These are phyloP conservation scores for Mastomys coucha DNA, from an alignment of 2,113 vertebrate genomes.

Conservation along the genomic window DNA sequence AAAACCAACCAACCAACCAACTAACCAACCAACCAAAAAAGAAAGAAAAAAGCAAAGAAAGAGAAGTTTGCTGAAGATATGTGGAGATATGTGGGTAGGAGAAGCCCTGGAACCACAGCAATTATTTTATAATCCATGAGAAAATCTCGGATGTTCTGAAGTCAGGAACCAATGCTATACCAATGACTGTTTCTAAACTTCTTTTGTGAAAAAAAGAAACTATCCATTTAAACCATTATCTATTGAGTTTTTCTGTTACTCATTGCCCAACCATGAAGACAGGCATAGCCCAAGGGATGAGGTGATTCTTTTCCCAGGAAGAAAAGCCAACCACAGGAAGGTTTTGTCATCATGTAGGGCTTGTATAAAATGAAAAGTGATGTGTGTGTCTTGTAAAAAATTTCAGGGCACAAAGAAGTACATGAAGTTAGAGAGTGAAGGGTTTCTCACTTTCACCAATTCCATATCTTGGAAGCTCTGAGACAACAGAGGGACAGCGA, in stretches of 20 bases:
- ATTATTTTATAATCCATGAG: background rate
- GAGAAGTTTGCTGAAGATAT: background rate
- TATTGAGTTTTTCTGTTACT: background rate
- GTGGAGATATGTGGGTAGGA: background rate
- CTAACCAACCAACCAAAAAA: background rate
- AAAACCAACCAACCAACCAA: background rate
- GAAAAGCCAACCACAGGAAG: background rate
- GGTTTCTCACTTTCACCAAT: background rate
- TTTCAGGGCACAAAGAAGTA: background rate
- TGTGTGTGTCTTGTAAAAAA: background rate
- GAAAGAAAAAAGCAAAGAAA: background rate
- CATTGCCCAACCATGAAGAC: background rate
- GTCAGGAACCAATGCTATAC: background rate
- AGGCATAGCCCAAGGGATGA: background rate
- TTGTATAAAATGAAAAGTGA: slow-evolving; percentile 17
- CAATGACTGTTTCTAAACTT: background rate
- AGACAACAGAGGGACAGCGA: background rate
- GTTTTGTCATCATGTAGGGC: background rate
- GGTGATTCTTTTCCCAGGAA: background rate
- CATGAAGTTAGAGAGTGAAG: background rate
- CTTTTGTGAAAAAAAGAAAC: slow-evolving; percentile 2
- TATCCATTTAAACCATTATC: background rate
- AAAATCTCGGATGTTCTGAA: background rate
- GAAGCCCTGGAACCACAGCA: background rate
- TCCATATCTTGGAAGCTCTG: background rate